A percentile compares a stretch with the other conserved stretches of the same genome.
Conservation (phyloP, 2,797 vertebrate genomes). For the Perdix hodgsoniae region DNA sequence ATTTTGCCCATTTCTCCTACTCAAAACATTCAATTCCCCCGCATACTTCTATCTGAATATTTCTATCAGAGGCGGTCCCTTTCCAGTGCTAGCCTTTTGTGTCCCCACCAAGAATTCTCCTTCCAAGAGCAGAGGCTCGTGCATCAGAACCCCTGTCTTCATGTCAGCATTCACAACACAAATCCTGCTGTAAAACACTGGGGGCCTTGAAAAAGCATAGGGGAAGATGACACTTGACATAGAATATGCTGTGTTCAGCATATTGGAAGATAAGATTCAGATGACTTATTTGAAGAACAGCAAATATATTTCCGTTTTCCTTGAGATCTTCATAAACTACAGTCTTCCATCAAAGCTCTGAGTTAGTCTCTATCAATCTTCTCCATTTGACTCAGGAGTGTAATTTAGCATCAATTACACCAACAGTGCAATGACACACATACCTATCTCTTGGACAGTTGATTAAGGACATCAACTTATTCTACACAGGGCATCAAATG, state of each 20-base stretch:
- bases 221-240: background rate
- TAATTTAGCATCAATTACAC: background rate
- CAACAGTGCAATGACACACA: background rate
- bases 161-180: background rate
- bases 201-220: background rate
- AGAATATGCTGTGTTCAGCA: background rate
- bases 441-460: background rate
- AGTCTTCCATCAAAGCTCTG: background rate
- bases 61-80: background rate
- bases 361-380: background rate
- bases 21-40: background rate
- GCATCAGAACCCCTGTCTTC: background rate
- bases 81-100: background rate
- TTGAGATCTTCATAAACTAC: conserved; percentile 9
- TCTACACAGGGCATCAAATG: background rate
- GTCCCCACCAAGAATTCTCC: background rate
- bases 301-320: background rate
- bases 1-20: background rate
- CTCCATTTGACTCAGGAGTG: background rate
- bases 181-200: background rate
- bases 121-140: background rate
- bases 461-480: background rate
- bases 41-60: background rate
- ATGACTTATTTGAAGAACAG: background rate
- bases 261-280: background rate